Evolutionary conservation across 2,888 invertebrate genomes (phyloP), one percentile per base, ranked within the genome.

Genomic region (Synergus itoensis): DNA sequence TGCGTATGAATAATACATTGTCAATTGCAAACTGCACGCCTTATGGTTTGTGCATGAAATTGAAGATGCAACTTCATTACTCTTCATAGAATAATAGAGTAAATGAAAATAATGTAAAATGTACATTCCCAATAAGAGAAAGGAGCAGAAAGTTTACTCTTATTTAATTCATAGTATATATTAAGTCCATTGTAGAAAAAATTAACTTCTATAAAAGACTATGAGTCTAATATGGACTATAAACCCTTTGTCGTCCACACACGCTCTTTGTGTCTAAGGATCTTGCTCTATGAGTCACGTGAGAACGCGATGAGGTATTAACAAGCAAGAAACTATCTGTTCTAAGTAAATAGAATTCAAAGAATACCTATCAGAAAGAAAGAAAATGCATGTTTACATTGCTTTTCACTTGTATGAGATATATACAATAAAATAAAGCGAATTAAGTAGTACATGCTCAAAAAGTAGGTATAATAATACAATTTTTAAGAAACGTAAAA

Each of bases 201-300:
- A n/a, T 64, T 40, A 64, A 3, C 9, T 28, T n/a, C 40, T 40
- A 40, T 64, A 64, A 64, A 16, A 16, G 21, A 28, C 48, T n/a
- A 28, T 2, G 9, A 48, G n/a, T 73, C 5, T 73, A 73, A 69
- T 48, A 48, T 21, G 48, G 1, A 16, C 36, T 18, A 73, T 73
- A 8, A 73, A 53, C 36, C 36, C 36, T 73, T 40, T 73, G 28
- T 73, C 53, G 36, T 73, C 48, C n/a, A n/a, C 53, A 53, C 73
- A 73, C 36, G 73, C 36, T 73, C 53, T 73, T 73, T 73, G 40
- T 73, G 73, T 28, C 36, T 73, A 36, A 73, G 73, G 73, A 73
- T 73, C 73, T 73, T 73, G 53, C 18, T 48, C 53, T 53, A 73
- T 73, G 53, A 48, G 53, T 73, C 73, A 67, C 14, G 40, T 16